These are phyloP conservation scores for Pachypeltis micranthus DNA, from an alignment of 1,140 invertebrate genomes.

Conservation along the genomic window DNA sequence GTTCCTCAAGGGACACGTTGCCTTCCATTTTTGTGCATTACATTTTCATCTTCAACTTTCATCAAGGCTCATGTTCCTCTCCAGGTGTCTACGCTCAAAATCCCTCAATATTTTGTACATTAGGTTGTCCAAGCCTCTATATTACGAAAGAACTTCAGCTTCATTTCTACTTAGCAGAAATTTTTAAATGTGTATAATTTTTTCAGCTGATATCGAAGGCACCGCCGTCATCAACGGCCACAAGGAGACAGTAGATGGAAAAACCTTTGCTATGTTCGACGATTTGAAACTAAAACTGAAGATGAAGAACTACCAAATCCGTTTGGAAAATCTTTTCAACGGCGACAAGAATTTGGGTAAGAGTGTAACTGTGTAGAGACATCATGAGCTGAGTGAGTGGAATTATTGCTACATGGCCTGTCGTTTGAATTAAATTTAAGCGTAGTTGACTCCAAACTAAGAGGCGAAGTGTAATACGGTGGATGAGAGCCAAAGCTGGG, in stretches of 20 bases:
- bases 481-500: not conserved
- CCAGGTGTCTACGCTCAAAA: too few relatives aligned
- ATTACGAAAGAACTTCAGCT: too few relatives aligned
- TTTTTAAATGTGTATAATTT: conserved; percentile 14
- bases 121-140: too few relatives aligned
- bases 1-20: too few relatives aligned
- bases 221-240: conserved; percentile 44
- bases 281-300: conserved; percentile 41
- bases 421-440: not conserved
- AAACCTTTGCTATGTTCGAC: conserved; percentile 41
- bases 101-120: too few relatives aligned
- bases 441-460: not conserved
- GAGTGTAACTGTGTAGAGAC: conserved; percentile 5
- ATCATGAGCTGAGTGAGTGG: too few relatives aligned
- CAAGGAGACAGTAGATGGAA: conserved; percentile 40
- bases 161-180: too few relatives aligned
- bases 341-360: conserved; percentile 27
- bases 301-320: conserved; percentile 36
- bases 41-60: too few relatives aligned
- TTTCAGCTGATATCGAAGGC: conserved; percentile 46
- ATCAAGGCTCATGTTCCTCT: too few relatives aligned
- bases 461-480: not conserved
- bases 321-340: conserved; percentile 28
- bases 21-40: too few relatives aligned
- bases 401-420: too few relatives aligned